These are phyloP conservation scores for Crotalus tigris DNA, from an alignment of 2,113 vertebrate species.

Conservation along the genomic window DNA sequence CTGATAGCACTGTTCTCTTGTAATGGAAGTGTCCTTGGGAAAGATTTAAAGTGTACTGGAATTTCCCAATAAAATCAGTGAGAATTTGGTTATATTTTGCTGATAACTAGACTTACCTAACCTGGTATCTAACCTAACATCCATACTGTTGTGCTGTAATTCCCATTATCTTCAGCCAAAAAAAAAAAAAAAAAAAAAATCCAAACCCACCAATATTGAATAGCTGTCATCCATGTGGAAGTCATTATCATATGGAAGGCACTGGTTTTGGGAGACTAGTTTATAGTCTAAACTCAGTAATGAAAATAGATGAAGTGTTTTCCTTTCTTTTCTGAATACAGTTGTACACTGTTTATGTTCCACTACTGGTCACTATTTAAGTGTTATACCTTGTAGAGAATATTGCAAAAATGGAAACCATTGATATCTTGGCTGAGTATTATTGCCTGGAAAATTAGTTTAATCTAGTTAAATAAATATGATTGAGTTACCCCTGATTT, in stretches of 20 bases:
- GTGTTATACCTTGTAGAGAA: background rate
- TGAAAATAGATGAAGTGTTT: background rate
- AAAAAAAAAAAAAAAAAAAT: background rate
- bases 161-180: background rate
- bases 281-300: background rate
- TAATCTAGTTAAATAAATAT: background rate
- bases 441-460: background rate
- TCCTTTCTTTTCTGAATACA: background rate
- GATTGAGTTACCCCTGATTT: background rate
- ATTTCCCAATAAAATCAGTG: background rate
- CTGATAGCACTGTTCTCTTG: background rate
- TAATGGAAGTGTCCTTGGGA: background rate
- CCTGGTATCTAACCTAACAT: background rate
- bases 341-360: background rate
- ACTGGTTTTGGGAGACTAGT: background rate
- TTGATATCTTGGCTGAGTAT: background rate
- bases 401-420: background rate
- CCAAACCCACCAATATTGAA: background rate
- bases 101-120: background rate
- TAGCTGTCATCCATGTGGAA: background rate
- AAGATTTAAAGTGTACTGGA: background rate
- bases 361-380: background rate
- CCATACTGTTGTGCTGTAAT: background rate
- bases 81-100: background rate
- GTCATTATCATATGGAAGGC: background rate